Percentiles rank a stretch among this genome's conserved stretches.
Conservation (phyloP, 2,797 vertebrate species). For the Rhinoraja longicauda region DNA sequence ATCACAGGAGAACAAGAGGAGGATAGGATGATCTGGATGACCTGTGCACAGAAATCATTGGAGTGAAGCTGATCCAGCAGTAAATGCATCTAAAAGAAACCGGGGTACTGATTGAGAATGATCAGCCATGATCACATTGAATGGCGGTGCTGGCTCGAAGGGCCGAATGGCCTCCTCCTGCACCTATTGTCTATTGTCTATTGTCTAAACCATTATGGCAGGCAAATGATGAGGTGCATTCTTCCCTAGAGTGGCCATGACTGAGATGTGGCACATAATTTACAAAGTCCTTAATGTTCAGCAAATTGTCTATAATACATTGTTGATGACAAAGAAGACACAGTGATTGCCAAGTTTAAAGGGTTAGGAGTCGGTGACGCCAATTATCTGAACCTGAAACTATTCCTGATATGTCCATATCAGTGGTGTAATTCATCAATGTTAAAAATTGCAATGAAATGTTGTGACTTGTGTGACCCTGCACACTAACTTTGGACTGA, state of each 20-base stretch:
- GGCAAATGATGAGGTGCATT: no score
- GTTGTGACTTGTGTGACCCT: not conserved
- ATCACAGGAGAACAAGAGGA: not conserved
- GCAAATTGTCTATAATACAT: not conserved
- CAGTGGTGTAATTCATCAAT: not conserved
- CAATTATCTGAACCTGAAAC: not conserved
- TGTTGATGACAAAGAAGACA: not conserved
- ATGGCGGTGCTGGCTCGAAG: no score
- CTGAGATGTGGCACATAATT: not conserved
- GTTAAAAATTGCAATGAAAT: not conserved
- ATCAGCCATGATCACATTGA: no score
- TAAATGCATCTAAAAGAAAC: not conserved
- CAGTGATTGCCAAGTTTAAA: not conserved
- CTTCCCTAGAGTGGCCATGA: not conserved
- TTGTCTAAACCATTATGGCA: not conserved
- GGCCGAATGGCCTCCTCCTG: no score
- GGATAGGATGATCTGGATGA: no score
- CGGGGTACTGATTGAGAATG: no score
- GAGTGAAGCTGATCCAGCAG: not conserved
- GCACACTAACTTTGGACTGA: not conserved
- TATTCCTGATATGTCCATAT: not conserved
- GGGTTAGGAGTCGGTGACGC: not conserved
- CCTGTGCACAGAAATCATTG: no score
- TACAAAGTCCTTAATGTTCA: not conserved
- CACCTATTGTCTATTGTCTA: no score